Conservation (phyloP, 2,888 invertebrate species). For the Auanema freiburgensis region DNA sequence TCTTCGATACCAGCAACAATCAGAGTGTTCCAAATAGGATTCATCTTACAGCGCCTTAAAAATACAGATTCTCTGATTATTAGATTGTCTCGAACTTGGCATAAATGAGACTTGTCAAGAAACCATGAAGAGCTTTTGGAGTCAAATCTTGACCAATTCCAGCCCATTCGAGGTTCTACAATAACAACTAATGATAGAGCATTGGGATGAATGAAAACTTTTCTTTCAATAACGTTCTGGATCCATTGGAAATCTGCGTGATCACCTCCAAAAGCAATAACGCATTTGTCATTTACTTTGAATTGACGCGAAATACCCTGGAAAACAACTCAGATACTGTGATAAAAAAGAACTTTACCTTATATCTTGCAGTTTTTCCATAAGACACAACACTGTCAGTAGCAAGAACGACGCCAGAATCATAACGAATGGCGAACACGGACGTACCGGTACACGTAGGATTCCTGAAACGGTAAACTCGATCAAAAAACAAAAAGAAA, state of each 20-base stretch:
- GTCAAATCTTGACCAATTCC: constrained; percentile 72
- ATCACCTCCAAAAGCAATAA: constrained; percentile 90
- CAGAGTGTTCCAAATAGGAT: constrained; percentile 93
- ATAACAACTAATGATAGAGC: not conserved
- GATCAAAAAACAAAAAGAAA: too few species aligned
- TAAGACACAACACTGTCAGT: constrained; percentile 88
- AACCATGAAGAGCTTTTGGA: constrained; percentile 87
- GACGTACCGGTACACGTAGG: constrained; percentile 69
- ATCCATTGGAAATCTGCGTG: constrained; percentile 95
- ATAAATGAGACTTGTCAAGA: constrained; percentile 91
- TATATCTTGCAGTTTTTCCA: constrained; percentile 86
- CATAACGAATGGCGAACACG: constrained; percentile 67
- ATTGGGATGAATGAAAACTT: constrained; percentile 31
- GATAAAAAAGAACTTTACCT: constrained; percentile 66
- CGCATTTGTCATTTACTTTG: constrained; percentile 84
- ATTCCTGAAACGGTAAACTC: constrained; percentile 65
- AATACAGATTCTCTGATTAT: too few species aligned
- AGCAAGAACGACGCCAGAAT: constrained; percentile 68
- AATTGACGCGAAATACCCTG: constrained; percentile 79
- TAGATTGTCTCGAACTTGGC: constrained; percentile 73
- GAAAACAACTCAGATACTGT: constrained; percentile 6
- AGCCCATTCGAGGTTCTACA: constrained; percentile 32
- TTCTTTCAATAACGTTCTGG: constrained; percentile 76
- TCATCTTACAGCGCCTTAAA: constrained; percentile 74
- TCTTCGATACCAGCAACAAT: constrained; percentile 84